Evolutionary conservation across 2,113 vertebrate species (phyloP), one percentile per base, ranked within the genome.

Genomic region (Pedetes capensis): DNA sequence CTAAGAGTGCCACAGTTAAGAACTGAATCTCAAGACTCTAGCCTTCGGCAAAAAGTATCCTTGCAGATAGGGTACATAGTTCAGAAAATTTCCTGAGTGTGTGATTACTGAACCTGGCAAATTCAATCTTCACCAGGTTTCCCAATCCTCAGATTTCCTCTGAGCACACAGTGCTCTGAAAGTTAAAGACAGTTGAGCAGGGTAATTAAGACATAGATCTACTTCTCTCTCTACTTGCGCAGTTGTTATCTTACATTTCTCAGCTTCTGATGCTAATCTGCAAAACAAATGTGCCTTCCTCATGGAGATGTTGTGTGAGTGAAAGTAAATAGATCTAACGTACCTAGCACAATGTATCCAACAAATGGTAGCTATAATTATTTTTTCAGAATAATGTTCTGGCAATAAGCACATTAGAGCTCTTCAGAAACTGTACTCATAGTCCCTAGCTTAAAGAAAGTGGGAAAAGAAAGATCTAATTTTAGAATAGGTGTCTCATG

Each of bases 401-500:
- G 69, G 66, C 83, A 88, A 64, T 39, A 74, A 69, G 61, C 39
- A 57, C 18, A 55, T n/a, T 0, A 34, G 51, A 89, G 34, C 29
- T 93, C 47, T 93, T 82, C 22, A 39, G 91, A 89, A 61, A 39
- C 49, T 14, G 6, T n/a, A 32, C 34, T 66, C 74, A 16, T 0
- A 29, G 68, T 66, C 34, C 57, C 66, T 17, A 7, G 34, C 42
- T 82, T 17, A 89, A 87, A 82, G 44, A 29, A 34, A 44, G 42
- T 59, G 39, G 74, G n/a, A 18, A 34, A 55, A 74, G 44, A 78
- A 93, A 17, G 34, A 7, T 59, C 93, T 85, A 87, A 75, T 90
- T 96, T 95, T 91, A 96, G 87, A 94, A 78, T 3, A 92, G 47
- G 71, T 84, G 75, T 87, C 81, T 95, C 18, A 6, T 37, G 57